These are phyloP conservation scores for Phyllotreta cruciferae DNA, from an alignment of 2,888 invertebrate genomes.

Conservation along the genomic window DNA sequence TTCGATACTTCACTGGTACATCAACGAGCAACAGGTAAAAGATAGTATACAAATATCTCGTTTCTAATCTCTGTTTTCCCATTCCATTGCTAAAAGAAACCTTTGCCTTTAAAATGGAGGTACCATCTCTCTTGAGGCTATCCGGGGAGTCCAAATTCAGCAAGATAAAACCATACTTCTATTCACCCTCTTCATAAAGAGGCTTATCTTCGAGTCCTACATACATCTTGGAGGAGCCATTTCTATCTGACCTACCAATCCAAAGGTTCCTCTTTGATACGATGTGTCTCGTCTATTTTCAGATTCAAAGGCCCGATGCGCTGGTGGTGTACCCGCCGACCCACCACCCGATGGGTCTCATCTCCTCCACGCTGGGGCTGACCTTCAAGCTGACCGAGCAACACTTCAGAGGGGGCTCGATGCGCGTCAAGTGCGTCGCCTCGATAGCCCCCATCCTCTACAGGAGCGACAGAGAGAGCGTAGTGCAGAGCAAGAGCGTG, in stretches of 20 bases:
- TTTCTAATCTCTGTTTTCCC: not conserved
- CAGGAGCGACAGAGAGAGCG: conserved; percentile 67
- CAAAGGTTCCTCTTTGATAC: too few relatives aligned
- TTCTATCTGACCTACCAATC: too few relatives aligned
- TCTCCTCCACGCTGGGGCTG: conserved; percentile 66
- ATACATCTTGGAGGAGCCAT: too few relatives aligned
- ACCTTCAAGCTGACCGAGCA: conserved; percentile 64
- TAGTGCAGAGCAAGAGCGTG: conserved; percentile 65
- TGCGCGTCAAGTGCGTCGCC: conserved; percentile 69
- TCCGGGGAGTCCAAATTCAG: too few relatives aligned
- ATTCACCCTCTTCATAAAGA: too few relatives aligned
- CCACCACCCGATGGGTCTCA: conserved; percentile 65
- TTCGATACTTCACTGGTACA: conserved; percentile 78
- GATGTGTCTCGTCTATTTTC: conserved; percentile 40
- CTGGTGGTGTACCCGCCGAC: conserved; percentile 64
- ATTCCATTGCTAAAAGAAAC: conserved; percentile 20
- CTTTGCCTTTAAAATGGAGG: too few relatives aligned
- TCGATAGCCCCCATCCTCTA: conserved; percentile 68
- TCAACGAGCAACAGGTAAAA: conserved; percentile 76
- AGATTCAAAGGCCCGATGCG: conserved; percentile 63
- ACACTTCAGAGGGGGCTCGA: conserved; percentile 67
- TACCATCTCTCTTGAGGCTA: too few relatives aligned
- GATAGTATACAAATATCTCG: conserved; percentile 3
- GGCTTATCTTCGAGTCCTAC: too few relatives aligned
- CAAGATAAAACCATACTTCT: too few relatives aligned